A percentile compares a stretch with the other conserved stretches of the same genome.
Evolutionary conservation across 2,113 vertebrate genomes (phyloP).

Genomic region (Delphinus delphis): DNA sequence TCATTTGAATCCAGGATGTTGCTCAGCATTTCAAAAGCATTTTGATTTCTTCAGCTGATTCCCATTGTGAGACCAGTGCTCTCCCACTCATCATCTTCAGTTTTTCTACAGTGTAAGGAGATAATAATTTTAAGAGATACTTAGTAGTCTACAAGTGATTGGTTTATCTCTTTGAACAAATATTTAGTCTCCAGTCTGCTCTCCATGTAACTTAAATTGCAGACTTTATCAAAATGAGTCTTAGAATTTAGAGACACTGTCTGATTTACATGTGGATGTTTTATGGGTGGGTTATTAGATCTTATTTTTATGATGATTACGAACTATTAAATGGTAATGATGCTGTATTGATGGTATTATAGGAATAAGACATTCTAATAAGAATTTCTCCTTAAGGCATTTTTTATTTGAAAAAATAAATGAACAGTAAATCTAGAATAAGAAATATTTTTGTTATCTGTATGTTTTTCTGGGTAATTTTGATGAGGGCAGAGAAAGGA

Average conservation of each 20-base stretch:
- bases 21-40: not conserved
- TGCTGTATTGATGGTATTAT: not conserved
- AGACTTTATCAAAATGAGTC: not conserved
- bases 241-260: not conserved
- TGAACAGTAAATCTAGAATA: not conserved
- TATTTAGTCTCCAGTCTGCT: not conserved
- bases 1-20: not conserved
- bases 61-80: not conserved
- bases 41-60: not conserved
- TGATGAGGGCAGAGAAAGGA: not conserved
- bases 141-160: not conserved
- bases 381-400: not conserved
- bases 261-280: not conserved
- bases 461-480: not conserved
- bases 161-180: constrained; percentile 17
- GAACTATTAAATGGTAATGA: not conserved
- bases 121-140: not conserved
- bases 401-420: not conserved
- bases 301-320: not conserved
- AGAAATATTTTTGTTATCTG: not conserved
- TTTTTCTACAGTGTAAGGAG: not conserved
- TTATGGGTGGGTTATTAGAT: not conserved
- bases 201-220: not conserved
- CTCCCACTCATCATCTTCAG: not conserved
- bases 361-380: not conserved